Evolutionary conservation across 30 jellyfish, hydroid and myxozoan genomes (phyloP).

Genomic region (Pelagia noctiluca): DNA sequence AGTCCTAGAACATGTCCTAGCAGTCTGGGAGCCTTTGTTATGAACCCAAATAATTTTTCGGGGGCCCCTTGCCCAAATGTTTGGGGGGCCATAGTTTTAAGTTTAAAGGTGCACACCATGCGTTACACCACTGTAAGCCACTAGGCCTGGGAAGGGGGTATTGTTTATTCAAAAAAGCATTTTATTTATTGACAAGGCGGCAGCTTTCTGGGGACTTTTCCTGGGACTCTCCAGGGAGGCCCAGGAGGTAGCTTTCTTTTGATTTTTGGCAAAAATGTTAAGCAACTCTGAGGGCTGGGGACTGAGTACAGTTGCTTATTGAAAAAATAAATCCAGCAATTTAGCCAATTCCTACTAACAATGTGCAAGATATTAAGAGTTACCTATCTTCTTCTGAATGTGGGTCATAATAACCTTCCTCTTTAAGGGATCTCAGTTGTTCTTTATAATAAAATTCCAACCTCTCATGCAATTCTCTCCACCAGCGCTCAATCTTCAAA

Average conservation of each 20-base stretch:
- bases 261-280: neutral
- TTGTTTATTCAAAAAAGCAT: neutral
- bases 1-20: constrained; percentile 2
- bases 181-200: neutral
- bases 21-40: neutral
- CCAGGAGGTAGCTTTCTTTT: neutral
- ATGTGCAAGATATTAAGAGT: neutral
- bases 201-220: constrained; percentile 1
- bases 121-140: neutral
- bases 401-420: constrained; percentile 45
- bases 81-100: neutral
- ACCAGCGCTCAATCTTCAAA: constrained; percentile 2
- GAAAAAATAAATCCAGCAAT: neutral
- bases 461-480: constrained; percentile 17
- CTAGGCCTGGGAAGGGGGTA: neutral
- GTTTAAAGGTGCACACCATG: neutral
- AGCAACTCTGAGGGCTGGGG: constrained; percentile 11
- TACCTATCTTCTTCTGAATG: constrained; percentile 42
- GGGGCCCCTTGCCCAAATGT: constrained; percentile 1
- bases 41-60: neutral
- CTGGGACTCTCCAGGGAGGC: neutral
- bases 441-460: constrained; percentile 14
- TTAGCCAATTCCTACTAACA: neutral
- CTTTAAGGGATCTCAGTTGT: constrained; percentile 30
- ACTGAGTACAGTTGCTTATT: constrained; percentile 3